Conservation (phyloP, 2,888 invertebrate species). For the Liodrosophila aerea region DNA sequence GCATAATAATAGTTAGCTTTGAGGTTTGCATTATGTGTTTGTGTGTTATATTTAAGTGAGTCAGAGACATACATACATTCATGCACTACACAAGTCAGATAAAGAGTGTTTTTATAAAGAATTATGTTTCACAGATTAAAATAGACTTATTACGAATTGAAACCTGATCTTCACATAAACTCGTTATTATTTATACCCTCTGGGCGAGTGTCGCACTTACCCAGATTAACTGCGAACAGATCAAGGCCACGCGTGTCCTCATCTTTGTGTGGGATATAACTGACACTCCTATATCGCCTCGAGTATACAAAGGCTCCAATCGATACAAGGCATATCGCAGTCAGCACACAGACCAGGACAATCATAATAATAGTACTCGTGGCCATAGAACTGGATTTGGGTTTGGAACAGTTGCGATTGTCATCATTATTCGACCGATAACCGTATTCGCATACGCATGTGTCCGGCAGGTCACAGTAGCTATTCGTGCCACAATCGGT, state of each 20-base stretch:
- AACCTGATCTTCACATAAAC: background rate
- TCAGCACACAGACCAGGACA: background rate
- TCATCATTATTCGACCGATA: background rate
- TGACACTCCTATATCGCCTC: background rate
- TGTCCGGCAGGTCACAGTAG: constrained; percentile 26
- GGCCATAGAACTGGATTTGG: rapidly evolving
- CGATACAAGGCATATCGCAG: background rate
- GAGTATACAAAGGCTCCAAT: background rate
- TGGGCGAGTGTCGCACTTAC: background rate
- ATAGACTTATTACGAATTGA: too few species aligned
- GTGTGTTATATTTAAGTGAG: background rate
- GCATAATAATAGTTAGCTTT: too few species aligned
- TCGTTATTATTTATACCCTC: background rate
- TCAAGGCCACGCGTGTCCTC: background rate
- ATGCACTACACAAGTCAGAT: too few species aligned
- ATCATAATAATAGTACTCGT: background rate
- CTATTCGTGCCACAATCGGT: constrained; percentile 32
- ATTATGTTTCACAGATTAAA: too few species aligned
- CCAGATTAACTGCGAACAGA: background rate
- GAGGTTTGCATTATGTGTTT: too few species aligned
- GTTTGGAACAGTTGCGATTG: constrained; percentile 23
- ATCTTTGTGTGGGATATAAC: background rate
- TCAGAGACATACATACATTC: background rate
- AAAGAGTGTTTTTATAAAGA: too few species aligned
- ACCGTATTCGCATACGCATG: constrained; percentile 25